Percentiles rank a stretch among this genome's conserved stretches.
These are phyloP conservation scores for Streptopelia turtur DNA, from an alignment of 2,797 vertebrate species.

Conservation along the genomic window DNA sequence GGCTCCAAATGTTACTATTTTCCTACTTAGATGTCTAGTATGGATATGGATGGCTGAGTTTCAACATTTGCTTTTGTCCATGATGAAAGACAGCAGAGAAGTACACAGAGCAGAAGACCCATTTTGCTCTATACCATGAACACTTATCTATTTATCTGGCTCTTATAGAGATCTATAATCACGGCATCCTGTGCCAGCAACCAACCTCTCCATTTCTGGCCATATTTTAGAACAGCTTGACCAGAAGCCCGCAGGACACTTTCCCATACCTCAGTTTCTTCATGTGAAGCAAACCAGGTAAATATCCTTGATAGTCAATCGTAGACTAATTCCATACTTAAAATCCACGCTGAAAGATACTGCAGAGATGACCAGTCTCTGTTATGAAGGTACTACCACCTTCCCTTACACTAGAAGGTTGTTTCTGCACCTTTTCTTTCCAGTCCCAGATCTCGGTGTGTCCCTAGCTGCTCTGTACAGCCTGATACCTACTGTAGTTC, in stretches of 20 bases:
- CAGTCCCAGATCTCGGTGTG: not conserved
- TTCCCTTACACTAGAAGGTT: not conserved
- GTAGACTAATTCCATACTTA: not conserved
- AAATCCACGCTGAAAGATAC: not conserved
- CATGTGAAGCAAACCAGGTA: not conserved
- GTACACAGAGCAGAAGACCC: not conserved
- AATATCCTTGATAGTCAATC: not conserved
- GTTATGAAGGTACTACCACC: not conserved
- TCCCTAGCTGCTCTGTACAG: not conserved
- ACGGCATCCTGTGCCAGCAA: not conserved
- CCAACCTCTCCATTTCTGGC: not conserved
- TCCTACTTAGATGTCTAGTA: not conserved
- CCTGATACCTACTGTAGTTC: not conserved
- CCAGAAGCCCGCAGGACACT: not conserved
- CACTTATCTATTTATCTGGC: not conserved
- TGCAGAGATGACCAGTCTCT: not conserved
- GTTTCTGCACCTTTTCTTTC: not conserved
- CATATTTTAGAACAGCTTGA: not conserved
- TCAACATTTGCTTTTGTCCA: not conserved
- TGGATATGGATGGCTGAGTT: not conserved
- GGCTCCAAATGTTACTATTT: not conserved
- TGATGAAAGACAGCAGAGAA: not conserved
- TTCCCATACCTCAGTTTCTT: not conserved
- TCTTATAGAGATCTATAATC: accelerated
- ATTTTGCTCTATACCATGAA: not conserved